These are phyloP conservation scores for Trachelus tabidus DNA, from an alignment of 2,888 invertebrate genomes.

Conservation along the genomic window DNA sequence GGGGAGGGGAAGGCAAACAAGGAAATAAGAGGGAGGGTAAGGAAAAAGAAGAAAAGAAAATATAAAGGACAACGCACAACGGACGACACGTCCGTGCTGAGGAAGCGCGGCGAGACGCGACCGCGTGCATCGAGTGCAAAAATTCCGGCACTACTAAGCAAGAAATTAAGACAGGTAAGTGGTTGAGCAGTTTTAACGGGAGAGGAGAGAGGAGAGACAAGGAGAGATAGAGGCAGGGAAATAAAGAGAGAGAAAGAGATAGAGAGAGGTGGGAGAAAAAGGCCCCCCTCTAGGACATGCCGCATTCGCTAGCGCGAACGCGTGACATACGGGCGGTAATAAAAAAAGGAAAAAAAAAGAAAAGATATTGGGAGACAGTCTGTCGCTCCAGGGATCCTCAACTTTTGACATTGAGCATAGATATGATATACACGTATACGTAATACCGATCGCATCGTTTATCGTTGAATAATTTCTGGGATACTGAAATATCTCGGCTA, in stretches of 20 bases:
- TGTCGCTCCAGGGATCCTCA: neutral
- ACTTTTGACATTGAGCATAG: neutral
- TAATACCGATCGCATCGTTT: neutral
- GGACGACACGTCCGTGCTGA: neutral
- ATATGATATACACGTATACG: neutral
- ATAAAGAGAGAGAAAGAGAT: neutral
- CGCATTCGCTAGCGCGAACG: neutral
- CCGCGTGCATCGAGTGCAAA: slow-evolving; percentile 28
- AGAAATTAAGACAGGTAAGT: slow-evolving; percentile 38
- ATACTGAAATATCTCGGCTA: neutral
- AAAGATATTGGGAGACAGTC: neutral
- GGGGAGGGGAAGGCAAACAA: too few relatives aligned
- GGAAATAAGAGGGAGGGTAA: too few relatives aligned
- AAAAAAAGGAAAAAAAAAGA: neutral
- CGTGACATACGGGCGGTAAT: neutral
- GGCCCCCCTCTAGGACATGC: neutral
- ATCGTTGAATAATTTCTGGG: neutral
- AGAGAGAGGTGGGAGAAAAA: neutral
- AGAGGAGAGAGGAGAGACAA: neutral
- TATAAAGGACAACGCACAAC: neutral
- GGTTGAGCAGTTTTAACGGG: neutral
- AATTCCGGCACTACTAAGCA: slow-evolving; percentile 36
- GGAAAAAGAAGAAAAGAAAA: too few relatives aligned
- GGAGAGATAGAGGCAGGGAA: neutral
- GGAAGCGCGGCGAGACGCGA: neutral